Conservation (phyloP, 2,888 invertebrate genomes). For the Shargacucullia verbasci region DNA sequence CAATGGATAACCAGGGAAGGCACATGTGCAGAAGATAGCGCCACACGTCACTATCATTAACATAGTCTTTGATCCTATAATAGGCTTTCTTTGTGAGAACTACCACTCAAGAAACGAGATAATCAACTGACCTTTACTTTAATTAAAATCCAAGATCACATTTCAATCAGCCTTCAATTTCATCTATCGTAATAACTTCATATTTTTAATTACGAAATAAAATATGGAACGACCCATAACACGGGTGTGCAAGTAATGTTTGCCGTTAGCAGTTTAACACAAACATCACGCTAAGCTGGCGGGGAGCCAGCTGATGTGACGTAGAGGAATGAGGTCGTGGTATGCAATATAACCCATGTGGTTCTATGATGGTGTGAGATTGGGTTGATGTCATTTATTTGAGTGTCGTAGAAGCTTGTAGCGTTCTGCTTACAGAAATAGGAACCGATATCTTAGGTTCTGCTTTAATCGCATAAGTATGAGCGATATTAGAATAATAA, state of each 20-base stretch:
- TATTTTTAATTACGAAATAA: not conserved
- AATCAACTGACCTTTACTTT: not conserved
- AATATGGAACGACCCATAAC: slow-evolving; percentile 1
- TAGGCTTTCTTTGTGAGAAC: too few species aligned
- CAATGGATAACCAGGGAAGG: too few species aligned
- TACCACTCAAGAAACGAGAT: not conserved
- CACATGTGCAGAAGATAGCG: too few species aligned
- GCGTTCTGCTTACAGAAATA: too few species aligned
- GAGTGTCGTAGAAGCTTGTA: not conserved
- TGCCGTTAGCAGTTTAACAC: slow-evolving; percentile 1
- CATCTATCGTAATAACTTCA: not conserved
- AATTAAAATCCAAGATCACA: not conserved
- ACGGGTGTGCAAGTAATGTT: slow-evolving; percentile 4
- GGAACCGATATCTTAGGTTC: too few species aligned
- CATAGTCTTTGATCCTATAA: too few species aligned
- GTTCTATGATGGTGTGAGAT: not conserved
- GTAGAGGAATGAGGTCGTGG: slow-evolving; percentile 13
- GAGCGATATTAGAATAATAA: too few species aligned
- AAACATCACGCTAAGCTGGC: slow-evolving; percentile 28
- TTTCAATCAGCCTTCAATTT: not conserved
- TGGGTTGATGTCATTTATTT: not conserved
- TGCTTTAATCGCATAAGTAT: too few species aligned
- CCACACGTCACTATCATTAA: too few species aligned
- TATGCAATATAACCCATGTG: slow-evolving; percentile 12
- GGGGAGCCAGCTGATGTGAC: slow-evolving; percentile 27